These are phyloP conservation scores for Drosophila oshimai DNA, from an alignment of 1,140 invertebrate species.

Conservation along the genomic window DNA sequence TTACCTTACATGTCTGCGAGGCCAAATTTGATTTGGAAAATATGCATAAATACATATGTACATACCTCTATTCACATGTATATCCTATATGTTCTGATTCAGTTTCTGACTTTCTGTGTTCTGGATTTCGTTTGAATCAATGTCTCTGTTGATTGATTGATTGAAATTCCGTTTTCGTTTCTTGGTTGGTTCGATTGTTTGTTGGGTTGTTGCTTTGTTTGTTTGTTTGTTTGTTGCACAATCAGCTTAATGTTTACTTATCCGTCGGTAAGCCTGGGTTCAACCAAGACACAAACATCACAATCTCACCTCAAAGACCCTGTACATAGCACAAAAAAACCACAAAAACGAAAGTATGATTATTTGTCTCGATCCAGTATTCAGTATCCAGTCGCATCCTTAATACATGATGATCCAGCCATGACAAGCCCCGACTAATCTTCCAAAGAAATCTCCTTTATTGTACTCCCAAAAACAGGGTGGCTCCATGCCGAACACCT, in stretches of 20 bases:
- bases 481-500: constrained; percentile 93
- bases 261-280: constrained; percentile 22
- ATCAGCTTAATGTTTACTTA: constrained; percentile 31
- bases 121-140: constrained; percentile 15
- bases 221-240: constrained; percentile 47
- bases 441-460: constrained; percentile 83
- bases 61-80: background rate
- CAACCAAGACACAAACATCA: constrained; percentile 15
- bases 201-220: constrained; percentile 29
- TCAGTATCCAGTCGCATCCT: too few species aligned
- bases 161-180: constrained; percentile 17
- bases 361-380: constrained; percentile 14
- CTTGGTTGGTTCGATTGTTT: constrained; percentile 43
- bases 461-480: constrained; percentile 85
- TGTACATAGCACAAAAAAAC: constrained; percentile 47
- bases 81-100: background rate
- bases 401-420: background rate
- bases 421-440: constrained; percentile 71
- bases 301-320: constrained; percentile 29
- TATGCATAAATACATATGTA: constrained; percentile 31
- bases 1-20: background rate
- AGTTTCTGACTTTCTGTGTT: constrained; percentile 4
- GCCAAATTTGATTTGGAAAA: constrained; percentile 43
- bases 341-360: too few species aligned
- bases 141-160: constrained; percentile 39